phyloP scores from a whole-genome alignment of 2,888 invertebrate genomes.

The Synanthedon vespiformis region DNA sequence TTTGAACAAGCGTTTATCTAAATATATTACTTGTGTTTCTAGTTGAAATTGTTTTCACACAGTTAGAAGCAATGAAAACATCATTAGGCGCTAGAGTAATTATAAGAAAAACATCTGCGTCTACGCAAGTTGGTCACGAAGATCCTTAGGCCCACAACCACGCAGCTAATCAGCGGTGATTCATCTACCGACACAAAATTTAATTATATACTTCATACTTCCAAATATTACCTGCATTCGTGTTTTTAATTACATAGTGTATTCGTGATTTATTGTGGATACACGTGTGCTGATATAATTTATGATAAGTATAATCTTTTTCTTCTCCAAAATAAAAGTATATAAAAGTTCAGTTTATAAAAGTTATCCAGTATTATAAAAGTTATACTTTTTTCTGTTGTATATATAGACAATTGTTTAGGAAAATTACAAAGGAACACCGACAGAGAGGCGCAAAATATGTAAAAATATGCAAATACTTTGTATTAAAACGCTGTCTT shows the following conservation, averaged over 20 bases:
- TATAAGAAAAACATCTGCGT: conserved; percentile 62
- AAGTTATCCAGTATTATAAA: too few relatives aligned
- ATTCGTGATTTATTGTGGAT: conserved; percentile 32
- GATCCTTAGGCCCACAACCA: conserved; percentile 26
- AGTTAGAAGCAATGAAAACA: conserved; percentile 39
- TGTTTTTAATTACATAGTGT: conserved; percentile 61
- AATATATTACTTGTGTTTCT: background rate
- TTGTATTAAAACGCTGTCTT: too few relatives aligned
- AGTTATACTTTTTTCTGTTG: too few relatives aligned
- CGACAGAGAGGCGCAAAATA: too few relatives aligned
- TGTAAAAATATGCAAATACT: too few relatives aligned
- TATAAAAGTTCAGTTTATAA: too few relatives aligned
- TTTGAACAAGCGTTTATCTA: too few relatives aligned
- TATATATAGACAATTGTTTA: too few relatives aligned
- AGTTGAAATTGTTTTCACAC: conserved; percentile 8
- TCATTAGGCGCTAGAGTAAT: conserved; percentile 53
- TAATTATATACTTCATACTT: conserved; percentile 57
- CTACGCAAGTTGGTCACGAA: conserved; percentile 34
- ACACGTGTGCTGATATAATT: too few relatives aligned
- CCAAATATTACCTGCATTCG: conserved; percentile 55
- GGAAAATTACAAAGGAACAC: too few relatives aligned
- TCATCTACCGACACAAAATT: conserved; percentile 63
- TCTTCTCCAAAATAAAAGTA: too few relatives aligned
- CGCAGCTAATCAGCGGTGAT: conserved; percentile 61
- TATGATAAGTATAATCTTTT: too few relatives aligned